phyloP scores from a whole-genome alignment of 2,113 vertebrate species.

The Orthonyx spaldingii region DNA sequence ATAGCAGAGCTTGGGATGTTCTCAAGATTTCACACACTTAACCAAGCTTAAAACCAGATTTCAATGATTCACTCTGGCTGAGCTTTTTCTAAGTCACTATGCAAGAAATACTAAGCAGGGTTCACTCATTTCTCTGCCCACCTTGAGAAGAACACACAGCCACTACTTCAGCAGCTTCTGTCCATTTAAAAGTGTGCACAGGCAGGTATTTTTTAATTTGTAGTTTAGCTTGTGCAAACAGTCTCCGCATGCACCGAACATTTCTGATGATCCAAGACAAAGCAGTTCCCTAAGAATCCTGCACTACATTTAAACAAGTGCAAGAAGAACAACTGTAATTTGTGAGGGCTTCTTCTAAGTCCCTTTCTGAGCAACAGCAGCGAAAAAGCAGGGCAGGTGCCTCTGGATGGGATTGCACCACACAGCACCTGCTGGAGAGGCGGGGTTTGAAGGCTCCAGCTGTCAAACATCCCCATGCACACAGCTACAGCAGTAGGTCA shows the following conservation, averaged over 20 bases:
- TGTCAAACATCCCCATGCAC: not conserved
- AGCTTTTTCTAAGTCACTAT: rapidly evolving
- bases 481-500: not conserved
- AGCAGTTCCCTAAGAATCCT: not conserved
- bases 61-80: not conserved
- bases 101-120: not conserved
- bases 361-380: not conserved
- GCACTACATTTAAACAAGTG: not conserved
- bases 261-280: not conserved
- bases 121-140: not conserved
- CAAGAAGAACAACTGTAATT: not conserved
- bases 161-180: not conserved
- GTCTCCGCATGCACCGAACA: not conserved
- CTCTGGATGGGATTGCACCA: not conserved
- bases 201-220: conserved; percentile 16
- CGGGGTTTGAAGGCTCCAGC: not conserved
- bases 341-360: not conserved
- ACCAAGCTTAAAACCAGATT: not conserved
- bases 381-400: not conserved
- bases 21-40: not conserved
- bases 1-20: not conserved
- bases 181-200: not conserved
- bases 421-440: rapidly evolving
- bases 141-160: not conserved
- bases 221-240: not conserved